Evolutionary conservation across 2,888 invertebrate genomes (phyloP), one percentile per base, ranked within the genome.

Genomic region (Lasius platythorax): DNA sequence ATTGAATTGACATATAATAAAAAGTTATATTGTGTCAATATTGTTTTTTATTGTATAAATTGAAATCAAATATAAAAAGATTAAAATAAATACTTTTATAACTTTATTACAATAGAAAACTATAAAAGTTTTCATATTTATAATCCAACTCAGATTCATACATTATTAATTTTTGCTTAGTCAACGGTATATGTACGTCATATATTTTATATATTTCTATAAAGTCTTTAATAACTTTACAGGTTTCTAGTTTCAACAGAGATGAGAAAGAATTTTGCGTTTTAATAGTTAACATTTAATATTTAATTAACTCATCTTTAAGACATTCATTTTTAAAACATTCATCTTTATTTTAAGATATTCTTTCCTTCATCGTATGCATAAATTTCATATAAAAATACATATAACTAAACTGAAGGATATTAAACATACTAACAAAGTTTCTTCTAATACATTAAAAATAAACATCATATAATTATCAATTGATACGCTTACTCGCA

Each of bases 31-130:
- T 50, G 33, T 12, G 28, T 50, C 79, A 81, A 81, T 63, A 50
- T 81, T 72, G 28, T 61, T 46, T 68, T 79, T 79, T 70, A 79
- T 68, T 46, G 33, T 58, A 37, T 72, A 81, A 46, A 70, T 70
- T 18, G 28, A 70, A 58, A 79, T 6, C 11, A 79, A 79, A 81
- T 63, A 37, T 28, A 63, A 72, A 70, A 18, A 37, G 23, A n/a
- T 78, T 30, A 43, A 67, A 68, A 78, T 53, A 61, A 66, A 66
- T 70, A 61, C 50, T 43, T 18, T 8, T n/a, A 66, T 70, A 61
- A 37, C 33, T 18, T 8, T n/a, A 81, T 63, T 79, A 72, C 8
- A n/a, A 6, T 53, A 70, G 50, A 72, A 0, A 50, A 5, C 9
- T 50, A 50, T 37, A 9, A 63, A 30, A 33, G 18, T 46, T 30